Conservation (phyloP, 2,113 vertebrate species). For the Riparia riparia region DNA sequence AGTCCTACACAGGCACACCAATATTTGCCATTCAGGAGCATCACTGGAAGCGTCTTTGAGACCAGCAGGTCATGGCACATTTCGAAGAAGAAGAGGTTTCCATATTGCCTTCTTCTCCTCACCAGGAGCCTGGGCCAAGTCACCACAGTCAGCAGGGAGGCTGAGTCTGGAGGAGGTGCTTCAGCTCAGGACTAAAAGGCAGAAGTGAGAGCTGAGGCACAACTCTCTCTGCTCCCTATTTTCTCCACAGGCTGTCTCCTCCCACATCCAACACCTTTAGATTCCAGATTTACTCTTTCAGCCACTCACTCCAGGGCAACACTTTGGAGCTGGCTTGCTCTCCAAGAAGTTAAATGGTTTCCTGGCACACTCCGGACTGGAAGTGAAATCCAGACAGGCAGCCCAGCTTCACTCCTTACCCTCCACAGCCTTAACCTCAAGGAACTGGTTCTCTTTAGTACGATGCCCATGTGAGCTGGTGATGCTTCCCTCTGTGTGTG, state of each 20-base stretch:
- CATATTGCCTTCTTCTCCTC: background rate
- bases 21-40: background rate
- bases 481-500: background rate
- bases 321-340: background rate
- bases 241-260: background rate
- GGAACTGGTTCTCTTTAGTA: background rate
- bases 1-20: background rate
- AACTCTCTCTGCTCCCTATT: background rate
- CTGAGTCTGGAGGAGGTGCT: background rate
- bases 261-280: background rate
- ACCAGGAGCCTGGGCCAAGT: background rate
- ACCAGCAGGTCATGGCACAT: background rate
- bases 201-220: background rate
- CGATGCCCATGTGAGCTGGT: rapidly evolving
- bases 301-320: background rate
- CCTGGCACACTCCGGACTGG: background rate
- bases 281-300: background rate
- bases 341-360: background rate
- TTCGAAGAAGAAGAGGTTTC: background rate
- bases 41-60: background rate
- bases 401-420: background rate
- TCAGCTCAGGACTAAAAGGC: background rate
- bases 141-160: background rate
- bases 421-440: background rate
- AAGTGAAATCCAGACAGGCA: background rate